These are phyloP conservation scores for Cistogaster globosa DNA, from an alignment of 2,888 invertebrate genomes.

Conservation along the genomic window DNA sequence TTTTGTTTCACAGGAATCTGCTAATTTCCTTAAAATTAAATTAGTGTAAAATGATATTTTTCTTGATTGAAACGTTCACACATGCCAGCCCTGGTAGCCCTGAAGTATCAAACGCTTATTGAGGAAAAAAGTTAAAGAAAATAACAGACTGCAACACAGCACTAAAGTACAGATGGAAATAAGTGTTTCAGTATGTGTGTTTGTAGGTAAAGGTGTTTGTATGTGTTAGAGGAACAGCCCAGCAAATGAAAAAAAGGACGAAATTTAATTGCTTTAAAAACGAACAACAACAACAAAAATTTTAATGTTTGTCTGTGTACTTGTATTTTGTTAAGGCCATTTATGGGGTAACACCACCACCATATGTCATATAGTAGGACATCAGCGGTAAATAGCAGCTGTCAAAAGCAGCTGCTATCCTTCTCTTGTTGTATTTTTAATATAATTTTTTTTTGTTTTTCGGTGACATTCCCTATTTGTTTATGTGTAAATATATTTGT, in stretches of 20 bases:
- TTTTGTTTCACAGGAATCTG: slow-evolving; percentile 46
- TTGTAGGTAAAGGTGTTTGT: neutral
- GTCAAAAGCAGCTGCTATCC: slow-evolving; percentile 70
- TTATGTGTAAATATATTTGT: neutral
- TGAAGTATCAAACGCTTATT: slow-evolving; percentile 10
- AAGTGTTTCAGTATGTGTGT: neutral
- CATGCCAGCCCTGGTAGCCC: slow-evolving; percentile 11
- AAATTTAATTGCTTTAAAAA: neutral
- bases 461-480: slow-evolving; percentile 60
- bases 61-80: slow-evolving; percentile 50
- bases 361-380: slow-evolving; percentile 69
- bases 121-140: slow-evolving; percentile 32
- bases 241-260: slow-evolving; percentile 27
- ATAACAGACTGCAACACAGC: neutral
- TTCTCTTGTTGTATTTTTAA: slow-evolving; percentile 38
- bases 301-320: neutral
- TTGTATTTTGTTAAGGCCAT: slow-evolving; percentile 25
- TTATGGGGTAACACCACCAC: slow-evolving; percentile 58
- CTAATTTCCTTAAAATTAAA: slow-evolving; percentile 68
- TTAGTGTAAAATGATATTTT: slow-evolving; percentile 70
- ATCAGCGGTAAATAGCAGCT: slow-evolving; percentile 62
- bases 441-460: slow-evolving; percentile 35
- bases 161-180: neutral
- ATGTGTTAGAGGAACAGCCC: neutral
- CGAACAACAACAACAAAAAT: neutral